Evolutionary conservation across 2,113 vertebrate genomes (phyloP), one percentile per base, ranked within the genome.

Genomic region (Gymnocephalus cernua): DNA sequence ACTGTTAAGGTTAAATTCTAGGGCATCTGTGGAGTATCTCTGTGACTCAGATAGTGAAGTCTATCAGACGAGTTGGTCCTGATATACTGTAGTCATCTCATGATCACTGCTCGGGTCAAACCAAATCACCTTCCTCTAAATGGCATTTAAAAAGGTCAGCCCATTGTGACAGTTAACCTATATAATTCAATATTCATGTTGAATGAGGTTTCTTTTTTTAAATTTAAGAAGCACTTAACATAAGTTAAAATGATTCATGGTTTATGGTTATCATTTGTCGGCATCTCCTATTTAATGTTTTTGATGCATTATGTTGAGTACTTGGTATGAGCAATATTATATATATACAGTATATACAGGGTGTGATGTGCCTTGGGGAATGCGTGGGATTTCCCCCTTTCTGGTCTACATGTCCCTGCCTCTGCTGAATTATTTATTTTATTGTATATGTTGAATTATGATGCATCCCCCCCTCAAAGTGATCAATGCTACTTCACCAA

Each of bases 1-100:
- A 88, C 54, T 78, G 82, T 76, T 67, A 19, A 88, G 88, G 90
- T 91, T 86, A 79, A 85, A 77, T 59, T 74, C 47, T 18, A 74
- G 86, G 85, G 85, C 74, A 92, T 90, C 71, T 61, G 79, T 11
- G 41, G 81, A 78, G 80, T 76, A 66, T 85, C 74, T 83, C 81
- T 35, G 51, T 68, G 69, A 82, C 77, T 85, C 38, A 8, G 58
- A 70, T 41, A 29, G 74, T 23, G 77, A 23, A 58, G 80, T 70
- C 71, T 32, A 54, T 64, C 35, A 71, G 78, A 47, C 19, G 2
- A 32, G 35, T n/a, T 53, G 38, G 50, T 50, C 50, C 32, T 77
- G 82, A 82, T 88, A 38, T 57, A 83, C 59, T 86, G 44, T n/a
- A 59, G 69, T 54, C 78, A 71, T 66, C 72, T 75, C 62, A 32